Base-by-base conservation (phyloP, 92 coral and sea anemone genomes). In the Metridium senile region DNA sequence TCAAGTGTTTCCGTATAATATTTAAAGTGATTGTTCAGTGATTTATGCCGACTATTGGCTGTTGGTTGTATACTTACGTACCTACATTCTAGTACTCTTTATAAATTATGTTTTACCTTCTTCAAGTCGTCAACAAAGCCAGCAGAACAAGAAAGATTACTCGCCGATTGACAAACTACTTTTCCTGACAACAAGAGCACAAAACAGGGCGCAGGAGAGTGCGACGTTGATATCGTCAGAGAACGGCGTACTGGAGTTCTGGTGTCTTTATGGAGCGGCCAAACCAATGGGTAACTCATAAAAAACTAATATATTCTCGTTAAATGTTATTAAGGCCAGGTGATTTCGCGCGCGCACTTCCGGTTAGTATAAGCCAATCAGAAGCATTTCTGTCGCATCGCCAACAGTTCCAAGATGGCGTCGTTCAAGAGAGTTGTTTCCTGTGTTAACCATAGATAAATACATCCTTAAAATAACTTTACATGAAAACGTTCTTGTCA, bases 191-290 rank as follows among this genome's bases (percentile, higher is more conserved):
- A 52, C 92, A 27, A 82, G 98, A 76, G 97, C 98, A 26, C 93
- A 89, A 58, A 81, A 81, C 89, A 94, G 84, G 75, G 72, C 87
- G 16, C 97, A 91, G 47, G 98, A 94, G 77, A 88, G 93, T 74
- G 98, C 98, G 45, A 85, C 89, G 19, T 83, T 94, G 16, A 84
- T 94, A 26, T 94, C 98, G 17, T 91, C 98, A 0, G 97, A 91
- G 66, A 90, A 76, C 22, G 97, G 98, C 35, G 70, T 46, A 54
- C 89, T 94, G 68, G 98, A 94, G 87, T 94, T 91, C 76, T 94
- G 98, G 98, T 88, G 94, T 66, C 71, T 89, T 58, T 94, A 89
- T 72, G 94, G 97, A 35, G 81, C 85, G 20, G 78, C 79, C 45
- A 76, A 62, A 47, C 98, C 98, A 66, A 81, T 89, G 91, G 98